Conservation (phyloP, 2,113 vertebrate species). For the Corydoras sp. region DNA sequence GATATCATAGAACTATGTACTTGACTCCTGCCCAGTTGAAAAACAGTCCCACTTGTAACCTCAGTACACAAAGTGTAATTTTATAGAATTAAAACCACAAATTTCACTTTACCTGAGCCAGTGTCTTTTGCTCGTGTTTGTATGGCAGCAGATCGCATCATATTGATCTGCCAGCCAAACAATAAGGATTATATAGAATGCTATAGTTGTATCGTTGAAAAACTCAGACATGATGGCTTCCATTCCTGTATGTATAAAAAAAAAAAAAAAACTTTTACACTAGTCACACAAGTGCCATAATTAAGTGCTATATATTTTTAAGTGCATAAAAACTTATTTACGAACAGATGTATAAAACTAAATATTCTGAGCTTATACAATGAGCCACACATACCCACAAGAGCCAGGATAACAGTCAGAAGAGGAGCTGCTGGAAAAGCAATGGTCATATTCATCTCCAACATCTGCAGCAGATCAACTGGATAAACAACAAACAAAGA, state of each 20-base stretch:
- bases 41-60: no score
- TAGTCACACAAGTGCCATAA: no score
- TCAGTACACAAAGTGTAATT: no score
- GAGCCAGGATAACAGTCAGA: conserved; percentile 94
- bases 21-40: no score
- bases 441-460: conserved; percentile 99
- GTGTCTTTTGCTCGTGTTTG: conserved; percentile 93
- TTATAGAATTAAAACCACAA: neutral
- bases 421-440: conserved; percentile 94
- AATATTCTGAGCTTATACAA: neutral
- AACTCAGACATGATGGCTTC: conserved; percentile 98
- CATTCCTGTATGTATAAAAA: conserved; percentile 73
- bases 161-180: conserved; percentile 98
- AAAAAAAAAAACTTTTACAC: neutral
- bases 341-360: no score
- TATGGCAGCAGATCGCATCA: conserved; percentile 96
- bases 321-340: no score
- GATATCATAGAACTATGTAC: no score
- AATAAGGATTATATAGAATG: conserved; percentile 98
- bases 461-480: conserved; percentile 97
- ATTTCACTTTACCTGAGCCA: conserved; percentile 80
- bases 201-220: conserved; percentile 96
- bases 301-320: no score
- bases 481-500: conserved; percentile 25
- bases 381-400: conserved; percentile 77